Evolutionary conservation across 2,888 invertebrate species (phyloP), one percentile per base, ranked within the genome.

Genomic region (Drosophila siamana): DNA sequence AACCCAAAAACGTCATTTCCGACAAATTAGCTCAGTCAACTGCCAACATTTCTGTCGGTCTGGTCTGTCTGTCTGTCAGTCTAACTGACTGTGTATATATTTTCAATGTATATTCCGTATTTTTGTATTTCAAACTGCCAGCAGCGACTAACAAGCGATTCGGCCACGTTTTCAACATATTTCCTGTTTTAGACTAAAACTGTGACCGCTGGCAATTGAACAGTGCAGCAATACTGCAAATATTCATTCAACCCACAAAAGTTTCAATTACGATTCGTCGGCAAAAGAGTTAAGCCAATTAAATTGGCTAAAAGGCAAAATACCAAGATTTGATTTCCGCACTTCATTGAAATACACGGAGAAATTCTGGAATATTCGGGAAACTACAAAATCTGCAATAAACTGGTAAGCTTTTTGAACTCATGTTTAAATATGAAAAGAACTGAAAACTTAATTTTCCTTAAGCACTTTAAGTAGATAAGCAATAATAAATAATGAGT

Each of bases 11-110:
- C 69, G 78, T 89, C 57, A 89, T 82, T 82, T 89, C 89, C 89
- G 89, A 89, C 85, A 82, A 82, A 82, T 82, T 87, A 82, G 87
- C 81, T 66, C 81, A 86, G 85, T 87, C 81, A 80, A 89, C 87
- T 78, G 78, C 74, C 85, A 77, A 68, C 38, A 57, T 47, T 47
- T 60, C 41, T 56, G 52, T 46, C n/a, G n/a, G n/a, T n/a, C n/a
- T n/a, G n/a, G 33, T 43, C 19, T 19, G 19, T 19, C 19, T 19
- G 2, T 19, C 19, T 3, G 19, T 19, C 19, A 3, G 19, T n/a
- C n/a, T n/a, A n/a, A n/a, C n/a, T n/a, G n/a, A n/a, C n/a, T n/a
- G 19, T 19, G 3, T 19, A 19, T 19, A 19, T 19, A 50, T 61
- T 61, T 38, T 55, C 43, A 26, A 11, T 26, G n/a, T 15, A 26